phyloP scores from a whole-genome alignment of 2,888 invertebrate genomes.

The Mayetiola destructor region DNA sequence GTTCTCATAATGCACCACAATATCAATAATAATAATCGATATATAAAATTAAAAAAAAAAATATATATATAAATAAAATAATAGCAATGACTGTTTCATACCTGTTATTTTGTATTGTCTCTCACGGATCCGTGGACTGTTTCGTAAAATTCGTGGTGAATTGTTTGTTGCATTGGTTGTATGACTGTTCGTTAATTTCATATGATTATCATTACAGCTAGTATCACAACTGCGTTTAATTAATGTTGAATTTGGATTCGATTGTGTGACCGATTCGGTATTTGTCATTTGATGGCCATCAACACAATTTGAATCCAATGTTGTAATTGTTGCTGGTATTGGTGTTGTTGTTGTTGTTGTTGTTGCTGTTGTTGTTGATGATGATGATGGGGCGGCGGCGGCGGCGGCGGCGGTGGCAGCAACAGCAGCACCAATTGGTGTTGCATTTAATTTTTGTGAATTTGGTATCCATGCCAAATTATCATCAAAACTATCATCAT shows the following conservation, averaged over 20 bases:
- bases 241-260: too few relatives aligned
- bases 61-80: neutral
- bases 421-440: neutral
- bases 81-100: slow-evolving; percentile 21
- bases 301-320: too few relatives aligned
- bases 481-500: too few relatives aligned
- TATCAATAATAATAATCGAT: too few relatives aligned
- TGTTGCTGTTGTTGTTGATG: neutral
- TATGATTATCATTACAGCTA: slow-evolving; percentile 10
- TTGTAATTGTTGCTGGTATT: too few relatives aligned
- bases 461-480: too few relatives aligned
- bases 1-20: too few relatives aligned
- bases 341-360: neutral
- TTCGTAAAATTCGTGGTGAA: slow-evolving; percentile 1
- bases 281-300: too few relatives aligned
- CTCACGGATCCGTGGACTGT: slow-evolving; percentile 10
- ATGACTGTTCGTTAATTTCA: neutral
- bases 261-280: too few relatives aligned
- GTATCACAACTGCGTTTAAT: slow-evolving; percentile 13
- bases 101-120: slow-evolving; percentile 34
- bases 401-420: neutral
- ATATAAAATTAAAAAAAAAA: neutral
- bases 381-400: neutral
- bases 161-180: neutral
- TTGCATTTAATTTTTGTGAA: neutral